phyloP scores from a whole-genome alignment of 1,140 invertebrate genomes.

The Paralvinella palmiformis region DNA sequence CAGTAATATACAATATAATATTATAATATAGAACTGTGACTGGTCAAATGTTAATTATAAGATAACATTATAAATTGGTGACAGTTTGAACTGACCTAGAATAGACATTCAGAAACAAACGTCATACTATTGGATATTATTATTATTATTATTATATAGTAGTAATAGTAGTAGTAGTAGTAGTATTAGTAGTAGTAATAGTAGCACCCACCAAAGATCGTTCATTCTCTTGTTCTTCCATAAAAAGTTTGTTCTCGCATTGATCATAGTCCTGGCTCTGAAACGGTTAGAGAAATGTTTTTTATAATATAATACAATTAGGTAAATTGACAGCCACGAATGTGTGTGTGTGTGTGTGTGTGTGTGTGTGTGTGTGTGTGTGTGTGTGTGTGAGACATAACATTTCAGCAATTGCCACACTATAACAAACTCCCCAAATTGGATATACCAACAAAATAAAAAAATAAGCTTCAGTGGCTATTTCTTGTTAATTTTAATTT shows the following conservation, averaged over 20 bases:
- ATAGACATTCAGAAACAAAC: not conserved
- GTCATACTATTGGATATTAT: not conserved
- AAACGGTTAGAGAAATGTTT: not conserved
- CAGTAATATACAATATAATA: not conserved
- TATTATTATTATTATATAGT: not conserved
- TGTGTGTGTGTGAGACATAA: not conserved
- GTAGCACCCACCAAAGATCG: not conserved
- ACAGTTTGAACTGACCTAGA: not conserved
- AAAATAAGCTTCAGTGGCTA: no score
- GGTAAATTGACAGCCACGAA: not conserved
- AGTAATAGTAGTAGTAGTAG: no score
- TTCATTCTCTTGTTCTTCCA: conserved; percentile 11
- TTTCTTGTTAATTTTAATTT: no score
- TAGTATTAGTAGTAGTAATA: no score
- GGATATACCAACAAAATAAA: not conserved
- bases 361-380: not conserved
- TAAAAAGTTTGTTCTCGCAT: conserved; percentile 8
- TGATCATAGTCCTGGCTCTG: conserved; percentile 16
- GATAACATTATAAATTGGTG: not conserved
- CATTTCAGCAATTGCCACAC: not conserved
- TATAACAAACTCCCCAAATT: not conserved
- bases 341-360: not conserved
- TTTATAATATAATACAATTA: not conserved
- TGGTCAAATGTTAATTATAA: not conserved
- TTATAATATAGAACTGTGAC: not conserved